These are phyloP conservation scores for Phaetusa simplex DNA, from an alignment of 2,113 vertebrate species.

Conservation along the genomic window DNA sequence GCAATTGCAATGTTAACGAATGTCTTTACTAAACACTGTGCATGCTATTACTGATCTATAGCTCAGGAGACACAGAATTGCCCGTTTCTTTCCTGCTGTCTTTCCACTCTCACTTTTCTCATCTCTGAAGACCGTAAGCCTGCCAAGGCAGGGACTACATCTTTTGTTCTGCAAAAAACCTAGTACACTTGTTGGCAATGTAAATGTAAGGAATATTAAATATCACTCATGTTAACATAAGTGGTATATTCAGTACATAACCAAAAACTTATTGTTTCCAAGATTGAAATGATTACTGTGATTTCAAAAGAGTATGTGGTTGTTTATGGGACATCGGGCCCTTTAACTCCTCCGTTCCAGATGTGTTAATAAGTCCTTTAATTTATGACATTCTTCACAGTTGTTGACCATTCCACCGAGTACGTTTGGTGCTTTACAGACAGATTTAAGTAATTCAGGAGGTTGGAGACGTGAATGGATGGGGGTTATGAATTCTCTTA, in stretches of 20 bases:
- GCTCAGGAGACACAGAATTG: neutral
- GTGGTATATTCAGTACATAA: neutral
- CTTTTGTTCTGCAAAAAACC: neutral
- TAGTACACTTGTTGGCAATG: neutral
- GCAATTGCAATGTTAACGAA: neutral
- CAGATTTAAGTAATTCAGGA: neutral
- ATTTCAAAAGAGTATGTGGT: neutral
- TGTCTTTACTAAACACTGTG: neutral
- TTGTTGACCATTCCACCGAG: neutral
- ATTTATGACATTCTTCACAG: neutral
- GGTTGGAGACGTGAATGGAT: neutral
- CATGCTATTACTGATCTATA: neutral
- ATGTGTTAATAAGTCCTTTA: neutral
- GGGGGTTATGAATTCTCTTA: neutral
- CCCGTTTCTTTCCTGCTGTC: neutral
- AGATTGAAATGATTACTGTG: neutral
- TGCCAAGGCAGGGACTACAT: neutral
- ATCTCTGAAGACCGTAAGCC: fast-evolving
- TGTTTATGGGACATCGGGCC: neutral
- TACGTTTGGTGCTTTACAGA: neutral
- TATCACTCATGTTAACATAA: neutral
- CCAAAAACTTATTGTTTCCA: neutral
- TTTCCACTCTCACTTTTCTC: neutral
- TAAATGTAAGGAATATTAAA: neutral
- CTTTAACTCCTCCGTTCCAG: neutral